phyloP scores from a whole-genome alignment of 2,113 vertebrate species.

The Geothlypis trichas region DNA sequence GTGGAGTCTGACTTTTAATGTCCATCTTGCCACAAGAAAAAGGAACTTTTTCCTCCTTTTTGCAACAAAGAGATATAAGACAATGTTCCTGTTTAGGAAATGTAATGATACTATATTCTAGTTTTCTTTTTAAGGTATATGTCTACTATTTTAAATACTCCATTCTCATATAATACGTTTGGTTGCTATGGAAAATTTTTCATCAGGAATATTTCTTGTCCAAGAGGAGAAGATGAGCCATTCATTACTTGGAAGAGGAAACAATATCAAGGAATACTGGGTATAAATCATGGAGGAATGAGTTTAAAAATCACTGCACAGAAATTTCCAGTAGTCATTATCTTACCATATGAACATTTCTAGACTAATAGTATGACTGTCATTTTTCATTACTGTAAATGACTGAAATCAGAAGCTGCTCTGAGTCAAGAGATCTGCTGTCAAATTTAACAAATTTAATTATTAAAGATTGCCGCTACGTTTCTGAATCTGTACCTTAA shows the following conservation, averaged over 20 bases:
- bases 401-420: neutral
- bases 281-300: neutral
- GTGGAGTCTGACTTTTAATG: neutral
- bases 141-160: neutral
- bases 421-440: neutral
- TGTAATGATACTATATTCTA: neutral
- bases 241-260: neutral
- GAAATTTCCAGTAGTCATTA: neutral
- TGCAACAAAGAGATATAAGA: neutral
- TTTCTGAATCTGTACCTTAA: neutral
- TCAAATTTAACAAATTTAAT: neutral
- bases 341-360: neutral
- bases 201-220: neutral
- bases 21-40: neutral
- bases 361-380: neutral
- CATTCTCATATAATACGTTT: neutral
- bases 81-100: neutral
- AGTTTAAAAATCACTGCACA: neutral
- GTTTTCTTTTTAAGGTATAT: neutral
- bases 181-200: neutral
- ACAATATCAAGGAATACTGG: neutral
- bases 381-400: conserved; percentile 3
- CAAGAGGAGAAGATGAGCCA: neutral
- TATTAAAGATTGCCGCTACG: neutral
- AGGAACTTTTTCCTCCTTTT: neutral